Conservation (phyloP, 2,797 vertebrate species). For the Tachyglossus aculeatus region DNA sequence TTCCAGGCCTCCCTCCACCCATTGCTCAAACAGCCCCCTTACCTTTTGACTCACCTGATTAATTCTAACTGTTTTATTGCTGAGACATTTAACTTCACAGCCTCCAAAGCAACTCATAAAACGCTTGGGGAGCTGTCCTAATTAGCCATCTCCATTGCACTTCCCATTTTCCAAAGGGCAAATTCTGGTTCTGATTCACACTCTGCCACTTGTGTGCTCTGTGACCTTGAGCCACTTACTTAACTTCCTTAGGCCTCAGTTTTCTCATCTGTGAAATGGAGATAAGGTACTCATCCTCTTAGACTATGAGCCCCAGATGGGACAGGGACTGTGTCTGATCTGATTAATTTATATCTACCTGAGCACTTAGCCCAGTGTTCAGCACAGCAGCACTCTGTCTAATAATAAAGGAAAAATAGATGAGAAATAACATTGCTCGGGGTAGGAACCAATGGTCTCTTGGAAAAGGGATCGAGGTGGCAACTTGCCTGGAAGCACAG, state of each 20-base stretch:
- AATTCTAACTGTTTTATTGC: constrained; percentile 43
- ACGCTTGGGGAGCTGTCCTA: constrained; percentile 24
- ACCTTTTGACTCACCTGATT: constrained; percentile 48
- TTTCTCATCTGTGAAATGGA: too few relatives aligned
- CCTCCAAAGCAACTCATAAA: constrained; percentile 43
- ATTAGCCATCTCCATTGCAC: constrained; percentile 11
- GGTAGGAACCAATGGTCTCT: too few relatives aligned
- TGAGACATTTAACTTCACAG: constrained; percentile 50
- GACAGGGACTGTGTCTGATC: background rate
- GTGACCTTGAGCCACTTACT: too few relatives aligned
- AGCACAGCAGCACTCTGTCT: too few relatives aligned
- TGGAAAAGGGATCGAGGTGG: too few relatives aligned
- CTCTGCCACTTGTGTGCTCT: too few relatives aligned
- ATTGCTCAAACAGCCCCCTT: constrained; percentile 7
- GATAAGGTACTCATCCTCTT: too few relatives aligned
- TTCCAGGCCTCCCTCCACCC: background rate
- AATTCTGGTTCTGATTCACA: constrained; percentile 9
- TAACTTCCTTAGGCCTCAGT: too few relatives aligned
- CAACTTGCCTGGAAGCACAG: too few relatives aligned
- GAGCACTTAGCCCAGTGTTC: background rate
- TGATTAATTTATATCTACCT: background rate
- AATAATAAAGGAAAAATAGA: too few relatives aligned
- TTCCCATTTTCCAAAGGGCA: constrained; percentile 8
- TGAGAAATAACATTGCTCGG: too few relatives aligned
- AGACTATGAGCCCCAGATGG: background rate